Evolutionary conservation across 1,140 invertebrate species (phyloP).

Genomic region (Sarcophaga bullata): DNA sequence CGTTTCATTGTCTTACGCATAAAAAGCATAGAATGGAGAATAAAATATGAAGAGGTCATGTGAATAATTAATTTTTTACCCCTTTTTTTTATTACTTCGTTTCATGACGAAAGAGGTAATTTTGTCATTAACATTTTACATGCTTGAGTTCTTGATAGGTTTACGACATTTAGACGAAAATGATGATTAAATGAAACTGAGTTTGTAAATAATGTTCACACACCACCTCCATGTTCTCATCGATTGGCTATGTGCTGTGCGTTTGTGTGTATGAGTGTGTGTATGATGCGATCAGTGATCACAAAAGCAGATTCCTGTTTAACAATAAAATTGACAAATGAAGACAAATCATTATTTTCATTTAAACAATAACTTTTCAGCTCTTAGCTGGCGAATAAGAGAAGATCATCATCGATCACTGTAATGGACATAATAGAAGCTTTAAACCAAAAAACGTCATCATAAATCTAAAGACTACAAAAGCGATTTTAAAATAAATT

Average conservation of each 20-base stretch:
- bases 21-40: background rate
- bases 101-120: constrained; percentile 34
- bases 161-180: constrained; percentile 1
- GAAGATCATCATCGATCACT: constrained; percentile 40
- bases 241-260: background rate
- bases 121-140: constrained; percentile 39
- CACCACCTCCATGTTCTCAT: constrained; percentile 12
- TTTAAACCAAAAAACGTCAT: constrained; percentile 39
- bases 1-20: background rate
- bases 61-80: constrained; percentile 21
- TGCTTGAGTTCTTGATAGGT: constrained; percentile 37
- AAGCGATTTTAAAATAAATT: constrained; percentile 22
- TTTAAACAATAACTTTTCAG: constrained; percentile 24
- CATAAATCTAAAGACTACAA: constrained; percentile 20
- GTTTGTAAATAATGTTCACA: constrained; percentile 26
- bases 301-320: constrained; percentile 27
- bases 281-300: background rate
- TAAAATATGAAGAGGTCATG: constrained; percentile 30
- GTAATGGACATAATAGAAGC: constrained; percentile 41
- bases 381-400: background rate
- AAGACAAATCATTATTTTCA: constrained; percentile 38
- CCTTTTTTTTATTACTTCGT: background rate
- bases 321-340: constrained; percentile 41
- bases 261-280: too few species aligned
- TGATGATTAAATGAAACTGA: background rate